Evolutionary conservation across 2,797 vertebrate genomes (phyloP).

Genomic region (Pitangus sulphuratus): DNA sequence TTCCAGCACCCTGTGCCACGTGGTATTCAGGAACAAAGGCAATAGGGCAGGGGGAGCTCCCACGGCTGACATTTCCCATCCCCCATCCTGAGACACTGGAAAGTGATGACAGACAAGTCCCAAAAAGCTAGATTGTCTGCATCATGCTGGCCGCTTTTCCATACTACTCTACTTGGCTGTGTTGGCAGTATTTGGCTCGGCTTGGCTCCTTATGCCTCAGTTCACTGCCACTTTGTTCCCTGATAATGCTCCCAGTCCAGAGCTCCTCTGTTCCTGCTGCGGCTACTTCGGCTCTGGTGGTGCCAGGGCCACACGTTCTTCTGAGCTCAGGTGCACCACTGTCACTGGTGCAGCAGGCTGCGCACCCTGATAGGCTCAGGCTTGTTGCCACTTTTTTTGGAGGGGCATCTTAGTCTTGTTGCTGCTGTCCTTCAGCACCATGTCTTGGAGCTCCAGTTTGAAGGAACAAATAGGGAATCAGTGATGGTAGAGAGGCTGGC

Average conservation of each 20-base stretch:
- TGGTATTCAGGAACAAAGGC: background rate
- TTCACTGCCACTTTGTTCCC: background rate
- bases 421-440: background rate
- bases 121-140: background rate
- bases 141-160: background rate
- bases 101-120: background rate
- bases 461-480: background rate
- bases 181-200: background rate
- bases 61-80: background rate
- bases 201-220: too few relatives aligned
- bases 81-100: background rate
- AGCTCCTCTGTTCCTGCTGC: background rate
- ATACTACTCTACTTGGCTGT: background rate
- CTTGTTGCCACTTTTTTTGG: background rate
- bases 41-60: background rate
- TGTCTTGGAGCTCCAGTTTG: background rate
- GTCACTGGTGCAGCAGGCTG: background rate
- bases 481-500: background rate
- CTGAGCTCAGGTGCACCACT: background rate
- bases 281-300: background rate
- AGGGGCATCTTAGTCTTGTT: background rate
- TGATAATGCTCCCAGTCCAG: background rate
- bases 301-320: background rate
- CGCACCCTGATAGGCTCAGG: too few relatives aligned
- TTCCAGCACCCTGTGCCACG: background rate